A percentile compares a stretch with the other conserved stretches of the same genome.
Evolutionary conservation across 2,113 vertebrate genomes (phyloP).

Genomic region (Pangasianodon hypophthalmus): DNA sequence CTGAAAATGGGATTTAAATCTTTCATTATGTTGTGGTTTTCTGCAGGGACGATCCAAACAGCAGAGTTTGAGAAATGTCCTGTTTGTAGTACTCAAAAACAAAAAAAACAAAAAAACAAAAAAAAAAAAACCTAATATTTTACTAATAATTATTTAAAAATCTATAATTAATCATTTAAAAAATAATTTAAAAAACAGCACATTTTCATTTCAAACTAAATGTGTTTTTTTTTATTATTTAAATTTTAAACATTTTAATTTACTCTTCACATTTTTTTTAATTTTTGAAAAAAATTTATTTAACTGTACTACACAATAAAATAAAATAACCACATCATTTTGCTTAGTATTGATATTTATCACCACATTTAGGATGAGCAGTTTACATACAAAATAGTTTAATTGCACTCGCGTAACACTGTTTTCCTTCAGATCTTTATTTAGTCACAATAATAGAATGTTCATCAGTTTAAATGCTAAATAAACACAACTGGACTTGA

Average conservation of each 20-base stretch:
- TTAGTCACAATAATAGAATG: not conserved
- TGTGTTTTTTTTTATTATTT: not conserved
- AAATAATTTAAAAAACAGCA: not conserved
- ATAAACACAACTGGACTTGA: not conserved
- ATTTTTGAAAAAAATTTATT: not conserved
- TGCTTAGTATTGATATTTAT: not conserved
- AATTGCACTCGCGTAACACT: not conserved
- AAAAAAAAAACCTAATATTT: not conserved
- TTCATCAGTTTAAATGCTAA: not conserved
- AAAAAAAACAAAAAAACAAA: not conserved
- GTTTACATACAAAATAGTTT: not conserved
- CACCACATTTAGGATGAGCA: too few species aligned
- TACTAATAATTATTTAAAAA: not conserved
- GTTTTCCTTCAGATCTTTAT: not conserved
- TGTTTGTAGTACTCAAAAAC: not conserved
- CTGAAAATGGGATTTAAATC: not conserved
- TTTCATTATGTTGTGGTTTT: not conserved
- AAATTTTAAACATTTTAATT: not conserved
- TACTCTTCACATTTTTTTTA: not conserved
- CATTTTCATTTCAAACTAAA: not conserved
- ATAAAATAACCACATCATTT: not conserved
- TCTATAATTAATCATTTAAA: not conserved
- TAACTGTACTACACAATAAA: not conserved
- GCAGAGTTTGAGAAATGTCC: not conserved
- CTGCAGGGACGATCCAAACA: not conserved